These are phyloP conservation scores for Sula dactylatra DNA, from an alignment of 2,113 vertebrate species.

Conservation along the genomic window DNA sequence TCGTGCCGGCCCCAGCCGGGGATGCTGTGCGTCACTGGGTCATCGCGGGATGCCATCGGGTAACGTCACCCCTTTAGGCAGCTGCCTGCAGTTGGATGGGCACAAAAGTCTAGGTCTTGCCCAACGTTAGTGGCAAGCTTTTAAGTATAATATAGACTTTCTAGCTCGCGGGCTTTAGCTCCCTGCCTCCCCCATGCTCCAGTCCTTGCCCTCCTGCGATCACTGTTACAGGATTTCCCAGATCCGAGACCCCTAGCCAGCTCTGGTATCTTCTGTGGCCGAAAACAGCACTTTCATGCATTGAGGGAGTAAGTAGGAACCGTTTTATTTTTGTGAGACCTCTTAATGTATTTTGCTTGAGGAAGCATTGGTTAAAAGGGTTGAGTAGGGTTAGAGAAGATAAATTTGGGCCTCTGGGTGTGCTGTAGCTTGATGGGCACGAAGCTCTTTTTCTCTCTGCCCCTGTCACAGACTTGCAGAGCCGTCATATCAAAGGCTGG, in stretches of 20 bases:
- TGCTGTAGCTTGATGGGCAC: neutral
- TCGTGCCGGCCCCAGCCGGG: neutral
- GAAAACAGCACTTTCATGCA: neutral
- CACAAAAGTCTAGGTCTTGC: neutral
- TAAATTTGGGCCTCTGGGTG: neutral
- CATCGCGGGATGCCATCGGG: neutral
- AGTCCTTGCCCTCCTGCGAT: neutral
- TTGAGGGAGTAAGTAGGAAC: neutral
- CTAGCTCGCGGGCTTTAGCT: neutral
- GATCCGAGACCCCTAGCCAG: neutral
- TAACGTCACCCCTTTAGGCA: neutral
- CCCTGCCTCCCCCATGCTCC: neutral
- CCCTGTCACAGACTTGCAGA: neutral
- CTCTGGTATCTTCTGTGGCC: neutral
- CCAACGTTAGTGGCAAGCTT: neutral
- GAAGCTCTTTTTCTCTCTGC: neutral
- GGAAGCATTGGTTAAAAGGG: neutral
- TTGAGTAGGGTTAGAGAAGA: neutral
- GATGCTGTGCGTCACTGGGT: neutral
- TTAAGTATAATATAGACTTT: neutral
- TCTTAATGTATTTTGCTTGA: slow-evolving; percentile 36
- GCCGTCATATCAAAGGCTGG: neutral
- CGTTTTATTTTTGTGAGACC: neutral
- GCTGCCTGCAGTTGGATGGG: neutral
- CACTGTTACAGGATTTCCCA: neutral